Percentiles rank a stretch among this genome's conserved stretches.
Evolutionary conservation across 2,888 invertebrate species (phyloP).

Genomic region (Acronicta psi): DNA sequence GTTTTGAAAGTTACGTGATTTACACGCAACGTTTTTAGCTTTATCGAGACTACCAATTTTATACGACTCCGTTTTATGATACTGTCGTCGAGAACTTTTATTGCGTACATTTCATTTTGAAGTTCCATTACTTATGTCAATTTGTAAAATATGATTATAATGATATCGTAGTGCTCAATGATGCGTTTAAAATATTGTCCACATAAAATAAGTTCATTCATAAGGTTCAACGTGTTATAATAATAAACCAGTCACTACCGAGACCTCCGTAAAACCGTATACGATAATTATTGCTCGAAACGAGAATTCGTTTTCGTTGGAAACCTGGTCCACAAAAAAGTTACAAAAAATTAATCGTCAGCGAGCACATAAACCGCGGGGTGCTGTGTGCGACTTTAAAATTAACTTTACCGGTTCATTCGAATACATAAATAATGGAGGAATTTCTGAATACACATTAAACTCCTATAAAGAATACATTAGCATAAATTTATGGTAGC

Average conservation of each 20-base stretch:
- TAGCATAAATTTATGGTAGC: conserved; percentile 89
- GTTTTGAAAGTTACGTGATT: conserved; percentile 88
- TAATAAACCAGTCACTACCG: conserved; percentile 62
- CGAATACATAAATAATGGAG: conserved; percentile 88
- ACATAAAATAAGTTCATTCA: conserved; percentile 66
- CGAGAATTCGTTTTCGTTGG: conserved; percentile 69
- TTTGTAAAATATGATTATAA: conserved; percentile 68
- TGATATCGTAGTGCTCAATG: conserved; percentile 55
- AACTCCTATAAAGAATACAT: conserved; percentile 90
- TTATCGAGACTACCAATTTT: conserved; percentile 79
- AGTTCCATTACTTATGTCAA: conserved; percentile 70
- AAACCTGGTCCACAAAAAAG: conserved; percentile 72
- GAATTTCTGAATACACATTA: conserved; percentile 89
- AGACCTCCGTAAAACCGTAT: conserved; percentile 66
- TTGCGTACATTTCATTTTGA: conserved; percentile 75
- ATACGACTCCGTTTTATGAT: conserved; percentile 79
- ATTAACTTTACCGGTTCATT: conserved; percentile 89
- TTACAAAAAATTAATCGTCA: conserved; percentile 77
- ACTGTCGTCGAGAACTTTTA: conserved; percentile 81
- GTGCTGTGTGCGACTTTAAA: conserved; percentile 85
- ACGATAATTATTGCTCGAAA: conserved; percentile 69
- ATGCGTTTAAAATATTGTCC: conserved; percentile 55
- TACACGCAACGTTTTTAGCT: conserved; percentile 86
- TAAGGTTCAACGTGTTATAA: conserved; percentile 60
- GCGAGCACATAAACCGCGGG: conserved; percentile 80